Evolutionary conservation across 2,113 vertebrate genomes (phyloP).

Genomic region (Diadophis punctatus): DNA sequence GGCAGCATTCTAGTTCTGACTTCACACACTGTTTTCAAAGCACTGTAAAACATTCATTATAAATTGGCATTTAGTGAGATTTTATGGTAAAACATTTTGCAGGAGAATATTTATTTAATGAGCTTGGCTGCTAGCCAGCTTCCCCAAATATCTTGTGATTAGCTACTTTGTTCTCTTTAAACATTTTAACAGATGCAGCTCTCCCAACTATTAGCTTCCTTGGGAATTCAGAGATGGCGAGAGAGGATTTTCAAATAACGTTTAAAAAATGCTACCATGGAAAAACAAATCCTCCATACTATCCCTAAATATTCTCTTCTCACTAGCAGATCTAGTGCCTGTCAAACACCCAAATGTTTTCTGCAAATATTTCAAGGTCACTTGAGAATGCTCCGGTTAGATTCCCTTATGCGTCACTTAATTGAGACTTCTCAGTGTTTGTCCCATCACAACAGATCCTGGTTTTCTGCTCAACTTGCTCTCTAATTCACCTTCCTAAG

Average conservation of each 20-base stretch:
- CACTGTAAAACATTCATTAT: not conserved
- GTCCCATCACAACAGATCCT: not conserved
- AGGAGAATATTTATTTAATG: not conserved
- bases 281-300: not conserved
- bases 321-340: not conserved
- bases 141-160: not conserved
- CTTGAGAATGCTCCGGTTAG: not conserved
- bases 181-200: not conserved
- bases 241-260: not conserved
- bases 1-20: not conserved
- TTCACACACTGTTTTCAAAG: not conserved
- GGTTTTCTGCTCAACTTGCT: not conserved
- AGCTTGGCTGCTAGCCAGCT: not conserved
- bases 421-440: not conserved
- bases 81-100: not conserved
- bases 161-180: not conserved
- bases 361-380: not conserved
- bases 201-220: not conserved
- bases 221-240: not conserved
- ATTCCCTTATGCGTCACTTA: not conserved
- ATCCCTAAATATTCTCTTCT: not conserved
- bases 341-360: not conserved
- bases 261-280: not conserved
- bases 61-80: not conserved
- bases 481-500: not conserved